Evolutionary conservation across 2,797 vertebrate genomes (phyloP).

Genomic region (Nyctibius grandis): DNA sequence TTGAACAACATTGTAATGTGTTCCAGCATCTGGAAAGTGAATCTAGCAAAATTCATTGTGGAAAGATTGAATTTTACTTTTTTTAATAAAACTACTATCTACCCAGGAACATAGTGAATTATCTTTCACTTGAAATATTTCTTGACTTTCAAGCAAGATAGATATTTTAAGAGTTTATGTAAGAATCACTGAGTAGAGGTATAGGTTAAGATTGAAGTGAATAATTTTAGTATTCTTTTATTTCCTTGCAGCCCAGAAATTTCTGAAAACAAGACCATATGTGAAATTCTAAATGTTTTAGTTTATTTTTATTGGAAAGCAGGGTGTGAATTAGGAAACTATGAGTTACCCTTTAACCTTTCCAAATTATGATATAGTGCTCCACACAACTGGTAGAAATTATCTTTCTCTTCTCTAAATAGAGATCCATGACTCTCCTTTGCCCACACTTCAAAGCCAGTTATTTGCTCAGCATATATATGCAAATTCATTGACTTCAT

Average conservation of each 20-base stretch:
- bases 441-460: neutral
- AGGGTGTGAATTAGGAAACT: neutral
- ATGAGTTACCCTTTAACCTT: neutral
- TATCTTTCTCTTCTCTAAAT: neutral
- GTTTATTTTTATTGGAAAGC: neutral
- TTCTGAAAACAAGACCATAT: neutral
- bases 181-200: neutral
- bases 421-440: neutral
- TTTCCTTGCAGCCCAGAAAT: neutral
- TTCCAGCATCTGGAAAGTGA: neutral
- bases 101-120: neutral
- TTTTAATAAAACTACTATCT: neutral
- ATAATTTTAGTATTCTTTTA: neutral
- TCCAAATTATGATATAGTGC: neutral
- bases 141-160: neutral
- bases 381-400: neutral
- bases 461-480: neutral
- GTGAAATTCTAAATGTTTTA: neutral
- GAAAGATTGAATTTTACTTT: neutral
- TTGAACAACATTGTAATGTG: neutral
- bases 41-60: neutral
- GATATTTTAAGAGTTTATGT: neutral
- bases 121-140: neutral
- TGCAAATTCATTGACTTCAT: neutral
- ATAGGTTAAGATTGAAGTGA: neutral